A percentile compares a stretch with the other conserved stretches of the same genome.
Conservation (phyloP, 2,113 vertebrate genomes). For the Channa maculata region DNA sequence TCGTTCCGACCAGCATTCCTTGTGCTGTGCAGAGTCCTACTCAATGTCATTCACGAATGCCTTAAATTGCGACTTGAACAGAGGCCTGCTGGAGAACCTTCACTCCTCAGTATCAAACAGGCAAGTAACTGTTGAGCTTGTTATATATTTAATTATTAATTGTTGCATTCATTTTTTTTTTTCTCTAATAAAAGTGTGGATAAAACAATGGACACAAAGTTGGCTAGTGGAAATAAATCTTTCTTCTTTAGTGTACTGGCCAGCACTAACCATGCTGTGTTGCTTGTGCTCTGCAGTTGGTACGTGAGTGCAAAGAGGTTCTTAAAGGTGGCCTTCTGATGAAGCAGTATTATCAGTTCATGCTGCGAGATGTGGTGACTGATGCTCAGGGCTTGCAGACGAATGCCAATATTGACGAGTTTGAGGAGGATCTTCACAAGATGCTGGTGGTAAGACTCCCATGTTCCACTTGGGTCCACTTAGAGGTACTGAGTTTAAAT, state of each 20-base stretch:
- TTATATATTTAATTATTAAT: background rate
- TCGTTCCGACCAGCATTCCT: conserved; percentile 96
- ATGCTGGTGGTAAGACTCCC: conserved; percentile 92
- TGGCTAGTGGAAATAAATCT: background rate
- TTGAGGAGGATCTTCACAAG: conserved; percentile 97
- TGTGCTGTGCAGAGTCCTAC: conserved; percentile 95
- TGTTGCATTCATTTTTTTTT: background rate
- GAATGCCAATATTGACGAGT: conserved; percentile 94
- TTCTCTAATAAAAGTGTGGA: too few species aligned
- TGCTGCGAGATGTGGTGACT: conserved; percentile 90
- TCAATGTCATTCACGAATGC: conserved; percentile 98
- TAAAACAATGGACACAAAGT: too few species aligned
- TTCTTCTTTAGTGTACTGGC: background rate
- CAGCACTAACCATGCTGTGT: too few species aligned
- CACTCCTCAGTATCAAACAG: conserved; percentile 98
- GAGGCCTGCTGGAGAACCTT: conserved; percentile 96
- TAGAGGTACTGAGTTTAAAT: background rate
- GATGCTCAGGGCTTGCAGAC: conserved; percentile 86
- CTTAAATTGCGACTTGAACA: conserved; percentile 97
- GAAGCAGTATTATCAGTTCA: conserved; percentile 99
- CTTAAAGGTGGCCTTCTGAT: conserved; percentile 96
- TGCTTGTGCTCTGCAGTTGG: conserved; percentile 86
- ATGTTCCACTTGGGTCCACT: background rate
- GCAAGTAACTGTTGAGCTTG: conserved; percentile 68
- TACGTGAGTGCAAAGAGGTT: conserved; percentile 97